These are phyloP conservation scores for Acronicta psi DNA, from an alignment of 2,888 invertebrate genomes.

Conservation along the genomic window DNA sequence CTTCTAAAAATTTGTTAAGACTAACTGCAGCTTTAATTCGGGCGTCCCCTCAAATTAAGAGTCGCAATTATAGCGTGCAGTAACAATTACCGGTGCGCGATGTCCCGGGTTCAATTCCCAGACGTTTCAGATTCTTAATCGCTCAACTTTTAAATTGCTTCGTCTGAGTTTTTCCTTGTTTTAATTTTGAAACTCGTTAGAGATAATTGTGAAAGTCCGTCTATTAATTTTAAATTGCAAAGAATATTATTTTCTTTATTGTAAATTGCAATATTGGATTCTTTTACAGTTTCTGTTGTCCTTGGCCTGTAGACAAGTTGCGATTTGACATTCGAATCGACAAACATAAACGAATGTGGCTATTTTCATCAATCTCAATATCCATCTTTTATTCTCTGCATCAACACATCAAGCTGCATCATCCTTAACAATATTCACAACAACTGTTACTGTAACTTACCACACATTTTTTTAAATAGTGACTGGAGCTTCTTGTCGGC, in stretches of 20 bases:
- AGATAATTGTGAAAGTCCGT: conserved; percentile 42
- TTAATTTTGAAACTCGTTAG: conserved; percentile 50
- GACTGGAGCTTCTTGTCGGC: no score
- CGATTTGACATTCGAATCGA: no score
- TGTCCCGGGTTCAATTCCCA: conserved; percentile 59
- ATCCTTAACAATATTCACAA: no score
- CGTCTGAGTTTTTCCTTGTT: conserved; percentile 53
- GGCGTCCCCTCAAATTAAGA: conserved; percentile 62
- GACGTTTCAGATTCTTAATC: conserved; percentile 61
- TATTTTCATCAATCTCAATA: no score
- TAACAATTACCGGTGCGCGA: conserved; percentile 57
- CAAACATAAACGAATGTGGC: no score
- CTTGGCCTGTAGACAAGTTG: no score
- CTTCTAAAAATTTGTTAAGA: conserved; percentile 63
- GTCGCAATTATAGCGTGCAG: conserved; percentile 58
- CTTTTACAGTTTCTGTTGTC: no score
- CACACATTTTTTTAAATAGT: no score
- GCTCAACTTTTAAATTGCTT: conserved; percentile 65
- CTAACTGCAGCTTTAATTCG: conserved; percentile 61
- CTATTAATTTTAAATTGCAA: conserved; percentile 14
- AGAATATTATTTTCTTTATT: conserved; percentile 1
- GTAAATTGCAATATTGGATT: conserved; percentile 7
- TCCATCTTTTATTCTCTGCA: no score
- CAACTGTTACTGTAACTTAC: no score
- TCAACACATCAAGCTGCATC: no score